Conservation (phyloP, 2,888 invertebrate genomes). For the Agrypnus murinus region DNA sequence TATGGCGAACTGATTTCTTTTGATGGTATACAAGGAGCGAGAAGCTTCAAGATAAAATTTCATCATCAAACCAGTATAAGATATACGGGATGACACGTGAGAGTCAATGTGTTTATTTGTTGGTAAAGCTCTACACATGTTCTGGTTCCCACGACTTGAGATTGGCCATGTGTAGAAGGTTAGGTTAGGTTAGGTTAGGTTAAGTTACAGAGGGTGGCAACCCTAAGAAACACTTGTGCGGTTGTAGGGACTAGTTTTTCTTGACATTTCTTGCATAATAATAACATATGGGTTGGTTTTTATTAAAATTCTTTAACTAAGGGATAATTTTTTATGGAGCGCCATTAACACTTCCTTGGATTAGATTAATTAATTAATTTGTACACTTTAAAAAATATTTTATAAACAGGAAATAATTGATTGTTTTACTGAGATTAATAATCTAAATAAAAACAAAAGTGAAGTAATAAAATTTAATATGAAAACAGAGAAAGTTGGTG, state of each 20-base stretch:
- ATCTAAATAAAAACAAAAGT: no score
- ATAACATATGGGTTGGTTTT: constrained; percentile 28
- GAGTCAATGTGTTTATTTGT: constrained; percentile 61
- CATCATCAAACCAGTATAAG: constrained; percentile 3
- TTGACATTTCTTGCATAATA: constrained; percentile 50
- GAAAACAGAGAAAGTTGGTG: no score
- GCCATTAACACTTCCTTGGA: constrained; percentile 15
- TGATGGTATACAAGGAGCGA: constrained; percentile 22
- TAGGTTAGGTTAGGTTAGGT: constrained; percentile 62
- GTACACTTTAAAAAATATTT: not conserved
- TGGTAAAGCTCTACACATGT: constrained; percentile 65
- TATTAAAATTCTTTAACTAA: constrained; percentile 27
- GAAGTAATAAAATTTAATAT: no score
- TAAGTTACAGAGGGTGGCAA: constrained; percentile 62
- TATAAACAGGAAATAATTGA: no score
- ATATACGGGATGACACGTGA: constrained; percentile 18
- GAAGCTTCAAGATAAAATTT: constrained; percentile 35
- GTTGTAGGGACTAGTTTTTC: constrained; percentile 53
- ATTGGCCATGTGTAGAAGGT: constrained; percentile 64
- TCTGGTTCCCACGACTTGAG: constrained; percentile 66
- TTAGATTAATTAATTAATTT: not conserved
- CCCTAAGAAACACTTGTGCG: constrained; percentile 64
- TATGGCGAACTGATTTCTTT: constrained; percentile 28
- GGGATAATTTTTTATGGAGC: not conserved
- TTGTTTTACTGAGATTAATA: no score